Evolutionary conservation across 30 jellyfish, hydroid and myxozoan species (phyloP).

Genomic region (Hydractinia symbiolongicarpus): DNA sequence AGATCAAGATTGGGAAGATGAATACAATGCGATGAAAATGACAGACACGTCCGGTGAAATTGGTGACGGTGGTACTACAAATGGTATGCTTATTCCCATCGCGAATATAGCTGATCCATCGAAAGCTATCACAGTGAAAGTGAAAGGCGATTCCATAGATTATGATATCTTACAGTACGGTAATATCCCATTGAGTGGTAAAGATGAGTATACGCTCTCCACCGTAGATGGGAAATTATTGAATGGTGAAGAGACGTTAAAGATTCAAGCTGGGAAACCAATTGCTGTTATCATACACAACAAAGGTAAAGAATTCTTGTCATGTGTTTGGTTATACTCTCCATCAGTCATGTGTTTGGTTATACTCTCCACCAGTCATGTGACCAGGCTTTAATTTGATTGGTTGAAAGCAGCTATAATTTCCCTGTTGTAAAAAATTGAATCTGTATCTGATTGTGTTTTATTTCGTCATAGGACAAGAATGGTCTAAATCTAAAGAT

Average conservation of each 20-base stretch:
- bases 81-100: not conserved
- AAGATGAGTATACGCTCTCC: not conserved
- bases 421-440: too few relatives aligned
- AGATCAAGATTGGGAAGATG: slow-evolving; percentile 20
- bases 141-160: not conserved
- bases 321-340: too few relatives aligned
- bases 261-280: not conserved
- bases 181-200: not conserved
- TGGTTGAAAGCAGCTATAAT: too few relatives aligned
- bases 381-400: too few relatives aligned
- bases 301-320: not conserved
- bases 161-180: slow-evolving; percentile 12
- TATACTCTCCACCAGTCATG: too few relatives aligned
- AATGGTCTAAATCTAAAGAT: slow-evolving; percentile 6
- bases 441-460: too few relatives aligned
- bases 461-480: not conserved
- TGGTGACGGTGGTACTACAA: not conserved
- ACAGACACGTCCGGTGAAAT: not conserved
- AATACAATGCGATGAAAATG: slow-evolving; percentile 7
- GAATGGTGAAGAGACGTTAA: not conserved
- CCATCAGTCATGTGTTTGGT: too few relatives aligned
- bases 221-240: slow-evolving; percentile 1
- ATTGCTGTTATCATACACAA: slow-evolving; percentile 1
- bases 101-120: slow-evolving; percentile 1
- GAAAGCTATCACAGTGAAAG: not conserved